phyloP scores from a whole-genome alignment of 2,113 vertebrate species.

The Corythoichthys haematopterus region DNA sequence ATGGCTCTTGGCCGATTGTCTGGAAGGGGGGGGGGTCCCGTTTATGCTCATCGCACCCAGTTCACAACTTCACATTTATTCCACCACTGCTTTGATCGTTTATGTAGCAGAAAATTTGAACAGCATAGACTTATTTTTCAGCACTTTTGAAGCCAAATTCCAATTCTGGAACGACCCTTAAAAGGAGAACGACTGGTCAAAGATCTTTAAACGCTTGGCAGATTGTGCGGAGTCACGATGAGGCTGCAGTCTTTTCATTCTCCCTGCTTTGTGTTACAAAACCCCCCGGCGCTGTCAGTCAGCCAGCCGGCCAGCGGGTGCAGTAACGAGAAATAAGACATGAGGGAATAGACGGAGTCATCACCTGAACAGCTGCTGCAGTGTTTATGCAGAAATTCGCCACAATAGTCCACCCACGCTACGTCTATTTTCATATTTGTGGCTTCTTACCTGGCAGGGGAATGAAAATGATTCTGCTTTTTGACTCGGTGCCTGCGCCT shows the following conservation, averaged over 20 bases:
- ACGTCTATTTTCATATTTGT: constrained; percentile 44
- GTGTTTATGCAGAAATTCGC: constrained; percentile 32
- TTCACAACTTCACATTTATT: no score
- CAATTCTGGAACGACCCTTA: background rate
- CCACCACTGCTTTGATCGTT: no score
- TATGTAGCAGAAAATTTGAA: no score
- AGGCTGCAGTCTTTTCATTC: constrained; percentile 15
- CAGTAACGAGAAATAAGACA: constrained; percentile 4
- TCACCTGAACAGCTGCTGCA: constrained; percentile 34
- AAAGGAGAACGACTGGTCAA: constrained; percentile 7
- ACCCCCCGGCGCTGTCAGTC: background rate
- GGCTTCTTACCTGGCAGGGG: constrained; percentile 34
- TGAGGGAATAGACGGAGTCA: constrained; percentile 4
- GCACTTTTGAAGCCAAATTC: no score
- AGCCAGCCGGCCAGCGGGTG: constrained; percentile 10
- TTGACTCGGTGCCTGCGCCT: constrained; percentile 5
- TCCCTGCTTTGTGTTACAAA: constrained; percentile 42
- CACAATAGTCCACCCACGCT: constrained; percentile 42
- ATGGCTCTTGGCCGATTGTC: no score
- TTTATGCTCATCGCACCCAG: no score
- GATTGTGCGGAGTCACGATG: constrained; percentile 62
- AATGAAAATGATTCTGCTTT: constrained; percentile 14
- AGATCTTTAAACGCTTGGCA: constrained; percentile 30
- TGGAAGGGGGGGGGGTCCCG: no score
- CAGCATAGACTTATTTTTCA: no score